Conservation (phyloP, 2,113 vertebrate genomes). For the Salvelinus namaycush region DNA sequence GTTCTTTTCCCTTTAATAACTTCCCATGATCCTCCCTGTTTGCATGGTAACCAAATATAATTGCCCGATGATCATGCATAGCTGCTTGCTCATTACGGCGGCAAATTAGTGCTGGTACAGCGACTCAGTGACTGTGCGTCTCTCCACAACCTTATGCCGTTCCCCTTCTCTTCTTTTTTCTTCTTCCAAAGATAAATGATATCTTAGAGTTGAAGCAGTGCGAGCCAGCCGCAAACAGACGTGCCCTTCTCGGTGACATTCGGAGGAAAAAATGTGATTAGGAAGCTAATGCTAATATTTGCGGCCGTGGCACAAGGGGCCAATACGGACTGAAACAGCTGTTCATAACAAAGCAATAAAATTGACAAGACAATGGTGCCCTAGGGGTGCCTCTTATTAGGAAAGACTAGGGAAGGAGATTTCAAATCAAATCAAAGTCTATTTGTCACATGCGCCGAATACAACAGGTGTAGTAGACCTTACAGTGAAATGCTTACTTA, state of each 20-base stretch:
- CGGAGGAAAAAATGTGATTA: conserved; percentile 55
- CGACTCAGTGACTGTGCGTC: background rate
- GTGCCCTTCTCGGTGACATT: conserved; percentile 50
- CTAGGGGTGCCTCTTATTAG: conserved; percentile 57
- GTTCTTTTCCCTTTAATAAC: conserved; percentile 64
- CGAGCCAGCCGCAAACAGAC: conserved; percentile 38
- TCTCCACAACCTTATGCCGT: conserved; percentile 40
- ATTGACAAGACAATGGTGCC: conserved; percentile 56
- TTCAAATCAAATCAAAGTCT: too few relatives aligned
- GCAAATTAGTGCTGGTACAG: conserved; percentile 67
- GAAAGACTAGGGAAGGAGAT: conserved; percentile 31
- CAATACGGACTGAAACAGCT: conserved; percentile 43
- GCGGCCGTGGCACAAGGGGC: conserved; percentile 50
- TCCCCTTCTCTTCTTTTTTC: conserved; percentile 43
- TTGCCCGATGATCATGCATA: conserved; percentile 75
- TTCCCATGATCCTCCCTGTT: conserved; percentile 69
- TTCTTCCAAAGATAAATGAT: conserved; percentile 35
- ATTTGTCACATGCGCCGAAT: too few relatives aligned
- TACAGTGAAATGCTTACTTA: too few relatives aligned
- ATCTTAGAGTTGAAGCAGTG: conserved; percentile 34
- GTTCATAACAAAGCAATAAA: conserved; percentile 67
- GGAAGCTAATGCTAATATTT: conserved; percentile 61
- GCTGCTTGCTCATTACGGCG: conserved; percentile 70
- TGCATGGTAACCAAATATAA: conserved; percentile 77
- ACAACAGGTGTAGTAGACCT: too few relatives aligned